These are phyloP conservation scores for Hyperoplus lanceolatus DNA, from an alignment of 2,797 vertebrate genomes.

Conservation along the genomic window DNA sequence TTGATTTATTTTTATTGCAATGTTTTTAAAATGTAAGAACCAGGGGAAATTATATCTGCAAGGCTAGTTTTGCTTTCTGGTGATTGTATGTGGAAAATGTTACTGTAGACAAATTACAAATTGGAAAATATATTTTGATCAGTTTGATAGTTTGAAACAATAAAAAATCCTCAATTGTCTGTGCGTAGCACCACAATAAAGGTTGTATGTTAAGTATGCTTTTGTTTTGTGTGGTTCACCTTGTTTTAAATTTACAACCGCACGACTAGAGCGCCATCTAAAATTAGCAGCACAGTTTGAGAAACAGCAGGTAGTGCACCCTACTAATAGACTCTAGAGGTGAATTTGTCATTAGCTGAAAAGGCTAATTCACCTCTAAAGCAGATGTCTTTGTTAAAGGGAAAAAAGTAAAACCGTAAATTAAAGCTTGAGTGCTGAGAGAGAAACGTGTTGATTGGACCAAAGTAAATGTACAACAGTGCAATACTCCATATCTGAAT, in stretches of 20 bases:
- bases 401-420: conserved; percentile 64
- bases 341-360: conserved; percentile 83
- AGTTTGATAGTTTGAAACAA: neutral
- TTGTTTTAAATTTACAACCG: conserved; percentile 69
- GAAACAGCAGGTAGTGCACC: conserved; percentile 78
- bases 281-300: conserved; percentile 82
- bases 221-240: conserved; percentile 70
- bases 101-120: conserved; percentile 42
- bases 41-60: conserved; percentile 68
- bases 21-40: conserved; percentile 47
- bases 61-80: conserved; percentile 59
- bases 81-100: conserved; percentile 51
- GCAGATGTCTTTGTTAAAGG: conserved; percentile 77
- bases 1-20: conserved; percentile 24
- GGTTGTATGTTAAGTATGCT: conserved; percentile 40
- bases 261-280: conserved; percentile 69
- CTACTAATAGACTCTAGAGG: conserved; percentile 80
- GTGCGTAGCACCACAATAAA: conserved; percentile 1
- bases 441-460: conserved; percentile 28
- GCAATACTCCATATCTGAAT: neutral
- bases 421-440: conserved; percentile 18
- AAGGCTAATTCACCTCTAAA: conserved; percentile 82
- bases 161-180: conserved; percentile 9
- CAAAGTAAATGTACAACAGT: neutral
- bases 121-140: conserved; percentile 41